Base-by-base conservation (phyloP, 2,888 invertebrate species). In the Drosophila yooni region DNA sequence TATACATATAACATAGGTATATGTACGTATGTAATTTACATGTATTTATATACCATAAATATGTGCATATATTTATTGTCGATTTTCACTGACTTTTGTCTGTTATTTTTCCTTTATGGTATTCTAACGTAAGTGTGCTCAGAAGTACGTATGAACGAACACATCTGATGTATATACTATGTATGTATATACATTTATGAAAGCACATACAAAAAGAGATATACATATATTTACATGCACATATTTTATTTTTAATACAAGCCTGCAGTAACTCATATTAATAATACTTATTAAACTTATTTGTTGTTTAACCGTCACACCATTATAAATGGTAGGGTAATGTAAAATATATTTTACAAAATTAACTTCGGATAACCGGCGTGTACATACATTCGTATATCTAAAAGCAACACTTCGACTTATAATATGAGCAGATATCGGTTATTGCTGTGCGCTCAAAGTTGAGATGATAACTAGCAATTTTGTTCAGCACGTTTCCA, bases 321-420 rank as follows among this genome's bases (percentile, higher is more conserved):
- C 25, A 25, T 46, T 25, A 8, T 46, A 21, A 15, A 25, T 7
- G 0, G 21, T 4, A 46, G 7, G 21, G 13, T 21, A 21, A 21
- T 21, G 7, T 21, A 21, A 46, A 46, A 46, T 21, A 46, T 15
- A 3, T 21, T 21, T 21, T 21, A 21, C 2, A 31, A 51, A 51
- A 51, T 27, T 1, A 51, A n/a, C 31, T 31, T 31, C 13, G n/a
- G 11, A 31, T 51, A 31, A n/a, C 51, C 51, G 51, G 51, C 13
- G 51, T 7, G 15, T 51, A 31, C 51, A 51, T n/a, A 51, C 31
- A 51, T 31, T n/a, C 13, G 6, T 51, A n/a, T 31, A 31, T 51
- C n/a, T n/a, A n/a, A 51, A 31, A 51, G 31, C 51, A 51, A 51
- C 51, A 31, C n/a, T 51, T 31, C 51, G 51, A 31, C n/a, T 31